A percentile compares a stretch with the other conserved stretches of the same genome.
Evolutionary conservation across 2,797 vertebrate species (phyloP).

Genomic region (Spondyliosoma cantharus): DNA sequence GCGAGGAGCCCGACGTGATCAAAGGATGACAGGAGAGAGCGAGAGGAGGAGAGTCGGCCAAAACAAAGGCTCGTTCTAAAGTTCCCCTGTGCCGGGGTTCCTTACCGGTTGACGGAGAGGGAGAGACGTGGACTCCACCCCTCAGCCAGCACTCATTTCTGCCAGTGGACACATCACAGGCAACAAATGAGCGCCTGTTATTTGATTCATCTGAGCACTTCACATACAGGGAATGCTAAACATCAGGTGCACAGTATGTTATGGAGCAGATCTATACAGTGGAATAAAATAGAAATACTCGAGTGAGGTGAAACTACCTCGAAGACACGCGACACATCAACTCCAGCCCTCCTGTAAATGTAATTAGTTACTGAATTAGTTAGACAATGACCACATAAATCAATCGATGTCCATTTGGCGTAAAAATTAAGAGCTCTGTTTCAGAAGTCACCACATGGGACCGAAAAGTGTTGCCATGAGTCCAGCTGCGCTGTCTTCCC

Average conservation of each 20-base stretch:
- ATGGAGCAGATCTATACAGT: background rate
- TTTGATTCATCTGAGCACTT: constrained; percentile 52
- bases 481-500: constrained; percentile 48
- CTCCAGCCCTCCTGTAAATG: background rate
- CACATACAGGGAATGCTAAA: constrained; percentile 35
- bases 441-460: constrained; percentile 41
- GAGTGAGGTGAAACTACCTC: background rate
- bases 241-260: constrained; percentile 9
- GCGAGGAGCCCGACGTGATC: constrained; percentile 76
- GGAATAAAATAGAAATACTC: background rate
- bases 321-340: background rate
- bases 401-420: constrained; percentile 43
- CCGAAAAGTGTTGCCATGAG: constrained; percentile 9
- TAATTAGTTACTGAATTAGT: background rate
- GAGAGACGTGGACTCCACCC: constrained; percentile 76
- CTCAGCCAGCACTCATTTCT: constrained; percentile 68
- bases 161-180: constrained; percentile 71
- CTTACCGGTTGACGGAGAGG: constrained; percentile 68
- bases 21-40: constrained; percentile 85
- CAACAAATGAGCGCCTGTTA: constrained; percentile 52
- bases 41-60: constrained; percentile 81
- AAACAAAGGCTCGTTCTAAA: constrained; percentile 84
- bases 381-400: constrained; percentile 9
- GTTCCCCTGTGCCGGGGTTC: constrained; percentile 71
- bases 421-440: constrained; percentile 32